Base-by-base conservation (phyloP, 2,888 invertebrate genomes). In the Pantelozetes paolii region DNA sequence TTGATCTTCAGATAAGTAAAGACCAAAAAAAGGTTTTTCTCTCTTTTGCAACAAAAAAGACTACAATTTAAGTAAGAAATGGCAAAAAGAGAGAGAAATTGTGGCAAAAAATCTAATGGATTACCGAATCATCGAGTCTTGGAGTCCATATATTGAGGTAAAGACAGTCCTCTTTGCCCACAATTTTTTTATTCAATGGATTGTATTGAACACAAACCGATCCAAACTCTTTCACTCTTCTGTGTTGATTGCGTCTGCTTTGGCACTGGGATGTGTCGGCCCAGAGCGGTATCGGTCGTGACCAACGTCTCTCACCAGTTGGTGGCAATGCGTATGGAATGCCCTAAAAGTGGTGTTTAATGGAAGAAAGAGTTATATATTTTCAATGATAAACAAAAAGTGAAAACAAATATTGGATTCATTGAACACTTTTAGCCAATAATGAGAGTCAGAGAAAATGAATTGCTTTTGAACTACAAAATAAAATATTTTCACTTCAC, bases 91-190 rank as follows among this genome's bases (percentile, higher is more conserved):
- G 45, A 45, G 18, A 18, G 15, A 45, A 45, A 15, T 13, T 45
- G 45, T 45, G 45, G 45, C 11, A 45, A 45, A 36, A 45, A 45
- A 45, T 45, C 13, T 20, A 54, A 54, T 20, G 20, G 11, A 67
- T 72, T 72, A 75, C 74, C 50, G 54, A 36, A 0, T 76, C 76
- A 71, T 79, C 77, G 2, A 79, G 50, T 18, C 79, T 74, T 1
- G 81, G 82, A 0, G 81, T 79, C 79, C 81, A 80, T 6, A 82
- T 76, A 71, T 77, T 78, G 64, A 81, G 71, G 75, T 78, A 80
- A 2, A 80, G 75, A 75, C 81, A 82, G 74, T 82, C 80, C 74
- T 82, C 81, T n/a, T 72, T 72, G n/a, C 78, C 78, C 32, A 48
- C 36, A 13, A 74, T 76, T 40, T 77, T 67, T 32, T 72, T 71